A percentile compares a stretch with the other conserved stretches of the same genome.
These are phyloP conservation scores for Drosophila auraria DNA, from an alignment of 1,140 invertebrate genomes.

Conservation along the genomic window DNA sequence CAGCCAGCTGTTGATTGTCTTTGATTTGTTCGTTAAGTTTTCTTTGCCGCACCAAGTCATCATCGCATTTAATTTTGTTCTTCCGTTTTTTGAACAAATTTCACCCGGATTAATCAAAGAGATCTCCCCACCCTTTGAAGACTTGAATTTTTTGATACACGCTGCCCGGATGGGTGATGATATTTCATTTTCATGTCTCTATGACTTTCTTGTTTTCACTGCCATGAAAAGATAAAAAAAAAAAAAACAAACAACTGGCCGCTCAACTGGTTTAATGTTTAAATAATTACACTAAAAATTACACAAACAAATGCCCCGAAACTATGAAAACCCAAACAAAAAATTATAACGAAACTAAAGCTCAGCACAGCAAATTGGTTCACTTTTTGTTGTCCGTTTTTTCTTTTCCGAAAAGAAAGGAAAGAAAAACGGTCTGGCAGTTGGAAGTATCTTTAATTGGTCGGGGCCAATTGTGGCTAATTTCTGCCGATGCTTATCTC, in stretches of 20 bases:
- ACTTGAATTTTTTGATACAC: constrained; percentile 8
- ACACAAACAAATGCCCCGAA: constrained; percentile 45
- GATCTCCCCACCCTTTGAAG: constrained; percentile 19
- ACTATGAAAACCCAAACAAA: constrained; percentile 55
- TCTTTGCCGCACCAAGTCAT: constrained; percentile 12
- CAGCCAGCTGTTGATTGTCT: constrained; percentile 61
- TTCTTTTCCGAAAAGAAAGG: constrained; percentile 12
- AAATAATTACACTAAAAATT: constrained; percentile 78
- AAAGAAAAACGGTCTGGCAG: constrained; percentile 14
- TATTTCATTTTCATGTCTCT: constrained; percentile 71
- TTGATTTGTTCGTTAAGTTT: constrained; percentile 50
- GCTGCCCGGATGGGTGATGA: constrained; percentile 49
- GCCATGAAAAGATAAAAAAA: constrained; percentile 29
- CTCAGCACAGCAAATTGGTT: constrained; percentile 48
- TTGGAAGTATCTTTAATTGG: constrained; percentile 46
- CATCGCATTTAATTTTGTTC: constrained; percentile 46
- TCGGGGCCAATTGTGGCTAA: constrained; percentile 42
- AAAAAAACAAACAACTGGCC: constrained; percentile 39
- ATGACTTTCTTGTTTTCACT: constrained; percentile 74
- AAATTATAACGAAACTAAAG: constrained; percentile 72
- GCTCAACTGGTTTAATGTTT: constrained; percentile 76
- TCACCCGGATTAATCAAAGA: constrained; percentile 42
- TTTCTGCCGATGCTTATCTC: constrained; percentile 51
- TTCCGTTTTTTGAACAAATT: constrained; percentile 51
- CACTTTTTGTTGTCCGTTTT: constrained; percentile 36